Base-by-base conservation (phyloP, 1,140 invertebrate species). In the Listronotus bonariensis region DNA sequence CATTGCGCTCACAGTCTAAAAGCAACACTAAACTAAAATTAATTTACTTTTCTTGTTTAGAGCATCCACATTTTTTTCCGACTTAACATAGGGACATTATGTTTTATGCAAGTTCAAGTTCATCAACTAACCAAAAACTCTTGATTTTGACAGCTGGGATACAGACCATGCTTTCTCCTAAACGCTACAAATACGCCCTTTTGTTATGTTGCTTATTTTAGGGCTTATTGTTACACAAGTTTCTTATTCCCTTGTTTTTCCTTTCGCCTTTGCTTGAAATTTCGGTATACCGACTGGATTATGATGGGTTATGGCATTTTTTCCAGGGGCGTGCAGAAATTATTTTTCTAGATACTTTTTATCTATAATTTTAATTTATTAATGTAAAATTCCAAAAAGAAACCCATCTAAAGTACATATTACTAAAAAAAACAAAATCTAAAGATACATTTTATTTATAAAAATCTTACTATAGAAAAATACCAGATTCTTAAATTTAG, bases 131-230 rank as follows among this genome's bases (percentile, higher is more conserved):
- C 51, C 51, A 43, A 56, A 31, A 56, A 17, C 54, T 45, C 54
- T 56, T 53, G 51, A 53, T 54, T 64, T 49, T 58, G 63, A 65
- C 63, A 65, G 63, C 63, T 65, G 63, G 36, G 41, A 58, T 42
- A 42, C 54, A 49, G 34, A 36, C 57, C 41, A 52, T 57, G 40
- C 12, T 65, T 58, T 69, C 53, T 53, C 61, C 46, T 65, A 69
- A 69, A 69, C 67, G 67, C 53, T 69, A 69, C 67, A 69, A 69
- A 69, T 69, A 54, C 57, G 48, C 67, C 57, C 48, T 65, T 68
- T 36, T 36, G 34, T 36, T 36, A 36, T 36, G 2, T 36, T 36
- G 34, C 34, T 36, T 54, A 63, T 69, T 52, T 41, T 55, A 41
- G 48, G 17, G 15, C 38, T 34, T 36, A 66, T 69, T 62, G 67